These are phyloP conservation scores for Gryllus longicercus DNA, from an alignment of 2,888 invertebrate species.

Conservation along the genomic window DNA sequence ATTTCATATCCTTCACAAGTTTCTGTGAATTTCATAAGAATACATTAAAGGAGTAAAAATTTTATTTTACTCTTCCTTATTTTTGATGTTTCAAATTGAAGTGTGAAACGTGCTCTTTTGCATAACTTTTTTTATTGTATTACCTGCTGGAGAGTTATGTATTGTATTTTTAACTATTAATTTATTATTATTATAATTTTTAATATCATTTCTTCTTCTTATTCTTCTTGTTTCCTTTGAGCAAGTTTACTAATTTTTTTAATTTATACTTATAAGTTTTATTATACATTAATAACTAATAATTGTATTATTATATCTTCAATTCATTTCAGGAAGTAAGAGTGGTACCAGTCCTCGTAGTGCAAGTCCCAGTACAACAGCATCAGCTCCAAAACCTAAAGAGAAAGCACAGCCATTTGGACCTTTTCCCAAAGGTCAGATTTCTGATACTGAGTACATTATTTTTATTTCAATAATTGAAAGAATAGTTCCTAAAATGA, in stretches of 20 bases:
- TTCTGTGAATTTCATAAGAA: too few species aligned
- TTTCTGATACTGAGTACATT: neutral
- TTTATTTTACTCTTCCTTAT: too few species aligned
- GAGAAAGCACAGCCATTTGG: conserved; percentile 62
- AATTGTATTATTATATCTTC: conserved; percentile 36
- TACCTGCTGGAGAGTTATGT: too few species aligned
- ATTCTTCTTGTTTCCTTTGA: too few species aligned
- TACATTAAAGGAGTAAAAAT: too few species aligned
- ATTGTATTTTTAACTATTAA: too few species aligned
- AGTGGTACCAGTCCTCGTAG: conserved; percentile 43
- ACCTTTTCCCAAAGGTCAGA: conserved; percentile 66
- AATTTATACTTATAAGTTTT: neutral
- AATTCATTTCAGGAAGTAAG: conserved; percentile 43
- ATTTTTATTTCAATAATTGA: neutral
- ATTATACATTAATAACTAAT: conserved; percentile 27
- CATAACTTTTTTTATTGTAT: too few species aligned
- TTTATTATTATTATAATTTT: too few species aligned
- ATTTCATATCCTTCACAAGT: neutral
- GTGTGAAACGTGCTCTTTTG: too few species aligned
- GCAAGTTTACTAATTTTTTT: too few species aligned
- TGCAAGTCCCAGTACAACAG: conserved; percentile 38
- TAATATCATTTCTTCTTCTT: too few species aligned
- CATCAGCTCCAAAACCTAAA: conserved; percentile 44
- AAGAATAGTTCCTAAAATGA: conserved; percentile 29
- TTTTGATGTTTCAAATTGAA: too few species aligned